Evolutionary conservation across 2,888 invertebrate genomes (phyloP), one percentile per base, ranked within the genome.

Genomic region (Anaspis maculata): DNA sequence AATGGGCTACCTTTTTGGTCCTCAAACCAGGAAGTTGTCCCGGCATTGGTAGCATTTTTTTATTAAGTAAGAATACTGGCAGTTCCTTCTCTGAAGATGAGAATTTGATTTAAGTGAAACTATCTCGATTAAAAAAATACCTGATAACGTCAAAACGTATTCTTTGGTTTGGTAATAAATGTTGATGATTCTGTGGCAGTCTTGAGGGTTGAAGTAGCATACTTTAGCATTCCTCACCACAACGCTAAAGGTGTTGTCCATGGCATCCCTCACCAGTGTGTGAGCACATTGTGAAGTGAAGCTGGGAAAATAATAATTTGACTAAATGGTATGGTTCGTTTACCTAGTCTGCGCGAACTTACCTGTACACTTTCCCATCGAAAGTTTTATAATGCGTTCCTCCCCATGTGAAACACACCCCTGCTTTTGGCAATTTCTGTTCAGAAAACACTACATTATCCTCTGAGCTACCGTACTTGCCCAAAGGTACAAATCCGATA

Each of bases 361-460:
- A n/a, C n/a, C n/a, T 86, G 58, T 48, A 69, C 27, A 88, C 73
- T 49, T 76, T 73, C 4, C 87, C 86, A 63, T 89, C 88, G 53
- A 89, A 89, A 0, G 87, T 86, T 59, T 85, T 83, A 49, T 80
- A 79, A 62, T 88, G 86, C 10, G 72, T 69, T 15, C 81, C 82
- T 13, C 79, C 78, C 89, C 89, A 89, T 1, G 79, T 77, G 32
- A 81, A 73, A 49, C 89, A 90, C 3, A 74, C 71, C 0, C 83
- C 82, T 0, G 79, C 73, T 47, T 73, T 73, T 0, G 82, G 79
- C 5, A 51, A 51, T 14, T 48, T 54, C 15, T 51, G 41, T 33
- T 60, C 51, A 7, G 61, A 42, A 16, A 27, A 11, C 7, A 37
- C 12, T 3, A 36, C 4, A 11, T 31, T 30, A 2, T 10, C 24